phyloP scores from a whole-genome alignment of 2,113 vertebrate genomes.

The Lophotis ruficrista region DNA sequence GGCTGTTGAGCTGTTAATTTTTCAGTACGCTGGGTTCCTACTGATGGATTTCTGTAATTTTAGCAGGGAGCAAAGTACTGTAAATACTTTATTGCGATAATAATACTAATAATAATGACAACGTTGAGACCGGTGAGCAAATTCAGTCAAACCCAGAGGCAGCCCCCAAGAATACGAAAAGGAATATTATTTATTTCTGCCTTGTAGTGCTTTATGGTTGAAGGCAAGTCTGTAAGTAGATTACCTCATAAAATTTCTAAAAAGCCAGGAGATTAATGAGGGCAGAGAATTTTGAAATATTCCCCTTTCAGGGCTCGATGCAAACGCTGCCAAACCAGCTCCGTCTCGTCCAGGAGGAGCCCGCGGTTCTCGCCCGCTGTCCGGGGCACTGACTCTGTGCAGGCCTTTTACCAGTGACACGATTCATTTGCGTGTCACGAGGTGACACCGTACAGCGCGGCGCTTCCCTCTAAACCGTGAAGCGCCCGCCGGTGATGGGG shows the following conservation, averaged over 20 bases:
- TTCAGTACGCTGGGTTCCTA: not conserved
- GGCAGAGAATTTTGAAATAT: not conserved
- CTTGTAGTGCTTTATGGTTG: slow-evolving; percentile 12
- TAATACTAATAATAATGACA: not conserved
- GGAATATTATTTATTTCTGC: slow-evolving; percentile 3
- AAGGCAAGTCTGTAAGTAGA: slow-evolving; percentile 24
- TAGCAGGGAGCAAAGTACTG: not conserved
- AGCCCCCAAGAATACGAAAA: not conserved
- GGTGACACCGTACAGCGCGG: not conserved
- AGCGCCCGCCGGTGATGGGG: not conserved
- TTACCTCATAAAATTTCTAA: slow-evolving; percentile 1
- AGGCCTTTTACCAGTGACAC: not conserved
- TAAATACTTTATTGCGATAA: not conserved
- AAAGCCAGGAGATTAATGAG: slow-evolving; percentile 4
- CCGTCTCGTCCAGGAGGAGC: not conserved
- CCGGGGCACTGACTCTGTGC: not conserved
- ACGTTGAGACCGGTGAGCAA: not conserved
- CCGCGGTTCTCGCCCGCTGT: not conserved
- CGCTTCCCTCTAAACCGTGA: not conserved
- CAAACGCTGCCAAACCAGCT: not conserved
- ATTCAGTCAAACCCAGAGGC: not conserved
- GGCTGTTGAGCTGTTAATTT: not conserved
- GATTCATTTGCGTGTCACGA: not conserved
- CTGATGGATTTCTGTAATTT: not conserved
- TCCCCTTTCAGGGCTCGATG: not conserved